Percentiles rank a stretch among this genome's conserved stretches.
Evolutionary conservation across 2,797 vertebrate genomes (phyloP).

Genomic region (Crocodylus rhombifer): DNA sequence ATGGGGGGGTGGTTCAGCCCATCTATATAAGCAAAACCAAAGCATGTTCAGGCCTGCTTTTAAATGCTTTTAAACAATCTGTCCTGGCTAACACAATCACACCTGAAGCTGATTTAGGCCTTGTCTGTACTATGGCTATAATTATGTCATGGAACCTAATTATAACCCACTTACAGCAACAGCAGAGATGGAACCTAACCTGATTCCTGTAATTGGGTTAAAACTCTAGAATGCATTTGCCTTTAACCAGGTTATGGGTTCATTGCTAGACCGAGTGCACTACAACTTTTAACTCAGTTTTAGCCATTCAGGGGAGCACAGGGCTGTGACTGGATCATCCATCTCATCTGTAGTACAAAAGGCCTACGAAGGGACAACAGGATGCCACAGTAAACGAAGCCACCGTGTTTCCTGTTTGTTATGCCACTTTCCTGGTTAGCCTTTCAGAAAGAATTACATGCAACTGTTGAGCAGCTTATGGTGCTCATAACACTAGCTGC

Average conservation of each 20-base stretch:
- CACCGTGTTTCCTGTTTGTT: background rate
- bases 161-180: background rate
- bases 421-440: background rate
- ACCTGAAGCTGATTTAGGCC: background rate
- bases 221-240: background rate
- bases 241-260: background rate
- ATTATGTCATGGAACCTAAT: background rate
- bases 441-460: constrained; percentile 32
- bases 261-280: background rate
- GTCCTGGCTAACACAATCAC: background rate
- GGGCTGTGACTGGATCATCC: background rate
- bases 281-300: constrained; percentile 14
- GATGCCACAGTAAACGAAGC: background rate
- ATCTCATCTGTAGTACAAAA: background rate
- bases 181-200: background rate
- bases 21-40: background rate
- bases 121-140: background rate
- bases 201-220: constrained; percentile 14
- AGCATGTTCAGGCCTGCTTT: background rate
- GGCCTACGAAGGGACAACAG: background rate
- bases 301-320: background rate
- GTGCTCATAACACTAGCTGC: constrained; percentile 16
- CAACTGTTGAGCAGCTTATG: background rate
- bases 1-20: background rate
- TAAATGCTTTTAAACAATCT: background rate